Base-by-base conservation (phyloP, 2,888 invertebrate species). In the Lepeophtheirus nordmannii region DNA sequence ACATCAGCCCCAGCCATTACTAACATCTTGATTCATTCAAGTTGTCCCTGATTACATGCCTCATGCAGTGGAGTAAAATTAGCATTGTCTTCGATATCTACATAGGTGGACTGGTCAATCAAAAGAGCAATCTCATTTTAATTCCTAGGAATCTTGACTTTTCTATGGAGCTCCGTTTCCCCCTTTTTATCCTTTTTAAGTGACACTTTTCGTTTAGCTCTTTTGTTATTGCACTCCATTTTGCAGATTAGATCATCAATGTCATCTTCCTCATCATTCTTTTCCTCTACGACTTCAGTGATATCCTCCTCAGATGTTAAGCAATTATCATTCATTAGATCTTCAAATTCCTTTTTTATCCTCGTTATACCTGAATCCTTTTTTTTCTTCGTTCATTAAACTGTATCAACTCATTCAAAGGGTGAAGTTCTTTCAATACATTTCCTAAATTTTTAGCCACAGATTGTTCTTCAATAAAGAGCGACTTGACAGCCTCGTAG, bases 11-110 rank as follows among this genome's bases (percentile, higher is more conserved):
- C 37, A 11, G 37, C 37, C 39, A 9, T 5, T 3, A 22, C n/a
- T n/a, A 22, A 39, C 61, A 62, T 39, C 38, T 17, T 22, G 22
- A 63, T 23, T 14, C 46, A 53, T 1, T 63, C 63, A 12, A 22
- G 30, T 56, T 63, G 53, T 14, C 56, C 56, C 1, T 22, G 14
- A 46, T 37, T 53, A 53, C 23, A 46, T 12, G 63, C 63, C 12
- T 63, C 63, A 30, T 63, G 63, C 20, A 63, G 53, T 10, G 63
- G 56, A 56, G 56, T 53, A 22, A 23, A 63, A 20, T 53, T 53
- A 22, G 23, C 20, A 11, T 63, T 63, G 63, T 63, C 63, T 11
- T 22, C 22, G 23, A 30, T 14, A 37, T 63, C 53, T 10, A 63
- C 56, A 1, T 9, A 56, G 7, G 5, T 11, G 3, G 22, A 20